Evolutionary conservation across 53 echinoderm and acorn worm genomes (phyloP).

Genomic region (Apostichopus leukothele): DNA sequence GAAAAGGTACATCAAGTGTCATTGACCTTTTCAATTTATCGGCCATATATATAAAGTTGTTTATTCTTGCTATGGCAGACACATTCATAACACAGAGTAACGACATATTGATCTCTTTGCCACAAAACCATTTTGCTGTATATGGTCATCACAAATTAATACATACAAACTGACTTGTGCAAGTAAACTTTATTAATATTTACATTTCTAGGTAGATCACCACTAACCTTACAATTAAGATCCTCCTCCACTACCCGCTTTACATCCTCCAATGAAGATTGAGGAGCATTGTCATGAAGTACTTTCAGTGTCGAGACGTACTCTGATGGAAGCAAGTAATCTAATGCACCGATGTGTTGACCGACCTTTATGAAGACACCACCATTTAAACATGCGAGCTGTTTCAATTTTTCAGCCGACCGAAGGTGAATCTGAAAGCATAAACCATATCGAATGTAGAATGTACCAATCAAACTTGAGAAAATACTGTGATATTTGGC

Average conservation of each 20-base stretch:
- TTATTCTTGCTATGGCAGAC: too few species aligned
- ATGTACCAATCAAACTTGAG: too few species aligned
- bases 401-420: slow-evolving; percentile 74
- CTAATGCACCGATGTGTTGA: slow-evolving; percentile 91
- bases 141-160: too few species aligned
- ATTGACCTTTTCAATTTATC: too few species aligned
- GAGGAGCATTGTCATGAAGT: slow-evolving; percentile 87
- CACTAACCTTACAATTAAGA: slow-evolving; percentile 55
- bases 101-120: too few species aligned
- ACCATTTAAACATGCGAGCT: slow-evolving; percentile 84
- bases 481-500: too few species aligned
- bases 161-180: too few species aligned
- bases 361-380: slow-evolving; percentile 96
- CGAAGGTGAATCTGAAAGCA: slow-evolving; percentile 73
- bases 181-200: too few species aligned
- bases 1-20: too few species aligned
- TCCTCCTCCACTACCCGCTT: slow-evolving; percentile 85
- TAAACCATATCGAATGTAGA: background rate
- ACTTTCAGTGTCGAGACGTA: slow-evolving; percentile 97
- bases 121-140: too few species aligned
- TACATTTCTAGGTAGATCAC: background rate
- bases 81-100: too few species aligned
- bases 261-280: slow-evolving; percentile 76
- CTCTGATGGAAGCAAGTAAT: slow-evolving; percentile 89
- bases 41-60: too few species aligned